Base-by-base conservation (phyloP, 1,140 invertebrate species). In the Drosophila kikkawai region DNA sequence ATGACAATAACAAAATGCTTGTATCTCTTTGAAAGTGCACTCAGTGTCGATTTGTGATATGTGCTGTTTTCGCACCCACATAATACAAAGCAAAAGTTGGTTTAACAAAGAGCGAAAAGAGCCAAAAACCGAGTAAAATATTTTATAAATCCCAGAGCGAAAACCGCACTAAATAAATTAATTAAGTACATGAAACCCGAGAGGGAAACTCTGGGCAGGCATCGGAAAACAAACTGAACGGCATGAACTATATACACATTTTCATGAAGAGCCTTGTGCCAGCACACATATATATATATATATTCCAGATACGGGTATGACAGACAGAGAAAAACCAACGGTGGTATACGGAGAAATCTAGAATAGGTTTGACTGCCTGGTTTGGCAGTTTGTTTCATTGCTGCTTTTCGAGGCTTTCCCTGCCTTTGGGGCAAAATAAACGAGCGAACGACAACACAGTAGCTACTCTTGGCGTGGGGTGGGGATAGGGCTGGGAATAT, bases 131-230 rank as follows among this genome's bases (percentile, higher is more conserved):
- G 55, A 67, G 59, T 32, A 68, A 76, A 84, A 84, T 84, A 84
- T 84, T 84, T 78, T 84, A 76, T 80, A 84, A 84, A 80, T 84
- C 82, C 82, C 82, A 59, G 55, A 80, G 82, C 81, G 81, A 80
- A 84, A 84, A 84, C 82, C 82, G 68, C 82, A 84, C 82, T 84
- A 84, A 84, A 84, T 84, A 84, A 84, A 84, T 84, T 84, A 84
- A 84, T 84, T 84, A 84, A 84, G 81, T 84, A 84, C 82, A 84
- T 66, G 74, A 80, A 78, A 80, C 77, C 66, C 65, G 65, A 26
- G 53, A 67, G 64, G 7, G 29, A 48, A 69, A 47, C 51, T 58
- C 48, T 34, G 32, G 36, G 11, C 37, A 39, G 44, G 67, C 45
- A 48, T 58, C 48, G 63, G 63, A 63, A 63, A 55, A 61, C 42